Percentiles rank a stretch among this genome's conserved stretches.
phyloP scores from a whole-genome alignment of 2,113 vertebrate species.

The Brachionichthys hirsutus region DNA sequence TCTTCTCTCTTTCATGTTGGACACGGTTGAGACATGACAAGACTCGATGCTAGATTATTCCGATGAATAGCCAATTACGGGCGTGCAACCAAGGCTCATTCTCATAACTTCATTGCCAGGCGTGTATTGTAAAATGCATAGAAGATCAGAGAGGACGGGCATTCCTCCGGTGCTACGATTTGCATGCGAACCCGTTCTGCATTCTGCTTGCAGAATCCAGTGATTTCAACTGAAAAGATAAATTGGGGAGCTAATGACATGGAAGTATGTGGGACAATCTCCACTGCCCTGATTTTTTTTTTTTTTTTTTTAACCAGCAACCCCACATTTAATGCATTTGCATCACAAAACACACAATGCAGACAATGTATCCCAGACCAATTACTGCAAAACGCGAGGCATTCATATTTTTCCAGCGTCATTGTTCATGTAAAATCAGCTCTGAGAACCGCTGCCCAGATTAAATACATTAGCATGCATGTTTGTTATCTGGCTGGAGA shows the following conservation, averaged over 20 bases:
- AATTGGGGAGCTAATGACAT: slow-evolving; percentile 54
- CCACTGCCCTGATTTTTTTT: slow-evolving; percentile 35
- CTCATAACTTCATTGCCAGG: slow-evolving; percentile 45
- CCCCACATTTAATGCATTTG: slow-evolving; percentile 61
- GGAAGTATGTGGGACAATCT: slow-evolving; percentile 61
- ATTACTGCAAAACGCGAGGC: slow-evolving; percentile 72
- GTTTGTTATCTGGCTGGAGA: slow-evolving; percentile 48
- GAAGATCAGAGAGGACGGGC: slow-evolving; percentile 60
- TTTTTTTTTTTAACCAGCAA: too few species aligned
- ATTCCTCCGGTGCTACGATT: slow-evolving; percentile 38
- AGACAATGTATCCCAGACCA: slow-evolving; percentile 62
- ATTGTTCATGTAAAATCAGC: slow-evolving; percentile 75
- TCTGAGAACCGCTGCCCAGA: slow-evolving; percentile 65
- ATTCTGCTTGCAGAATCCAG: slow-evolving; percentile 28
- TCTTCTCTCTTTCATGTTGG: slow-evolving; percentile 20
- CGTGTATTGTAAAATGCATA: slow-evolving; percentile 39
- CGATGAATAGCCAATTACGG: slow-evolving; percentile 58
- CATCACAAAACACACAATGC: slow-evolving; percentile 74
- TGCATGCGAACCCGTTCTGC: slow-evolving; percentile 50
- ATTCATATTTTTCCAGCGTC: slow-evolving; percentile 74
- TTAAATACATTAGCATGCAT: slow-evolving; percentile 68
- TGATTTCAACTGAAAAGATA: slow-evolving; percentile 49
- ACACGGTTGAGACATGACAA: slow-evolving; percentile 63
- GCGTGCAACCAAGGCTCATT: slow-evolving; percentile 51
- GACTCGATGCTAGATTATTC: slow-evolving; percentile 62